Evolutionary conservation across 2,797 vertebrate genomes (phyloP), one percentile per base, ranked within the genome.

Genomic region (Myiothlypis coronata): DNA sequence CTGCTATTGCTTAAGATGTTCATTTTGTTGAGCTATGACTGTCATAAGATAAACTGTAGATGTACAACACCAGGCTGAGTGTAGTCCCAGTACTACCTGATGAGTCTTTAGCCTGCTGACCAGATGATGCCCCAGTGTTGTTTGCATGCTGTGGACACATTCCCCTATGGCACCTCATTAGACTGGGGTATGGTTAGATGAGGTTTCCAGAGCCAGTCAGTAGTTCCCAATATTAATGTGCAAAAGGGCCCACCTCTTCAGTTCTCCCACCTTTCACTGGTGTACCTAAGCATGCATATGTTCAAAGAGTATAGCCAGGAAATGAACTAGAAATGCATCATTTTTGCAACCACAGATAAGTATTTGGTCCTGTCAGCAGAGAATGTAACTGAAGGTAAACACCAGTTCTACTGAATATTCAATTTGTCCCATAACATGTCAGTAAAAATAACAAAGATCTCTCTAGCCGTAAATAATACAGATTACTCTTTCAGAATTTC

Each of bases 381-480:
- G 76, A 67, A 43, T 59, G 74, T 90, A 90, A 89, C 43, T 79
- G 93, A 96, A 96, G 91, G 55, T 77, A 96, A 95, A 94, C 87
- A 97, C 80, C 55, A 57, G 35, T 77, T 91, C 74, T 85, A 78
- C 69, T 92, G 89, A 83, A 59, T 83, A 83, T 80, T 95, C 89
- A 92, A 90, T 96, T 94, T 96, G 80, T 93, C 53, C 56, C 79
- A 75, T 57, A 94, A 56, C 39, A 18, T 32, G 9, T 64, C 83
- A 87, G 67, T 79, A 86, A 84, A 92, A 95, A 87, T 50, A 96
- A 67, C 34, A 82, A 69, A 96, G 74, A 46, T 72, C 5, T 83
- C 77, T 95, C 96, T 90, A 93, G 49, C 60, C 52, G 26, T 93
- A 90, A 96, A 93, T 95, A 96, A 94, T 83, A 88, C 13, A 96